A percentile compares a stretch with the other conserved stretches of the same genome.
Evolutionary conservation across 2,888 invertebrate genomes (phyloP).

Genomic region (Cynaeus angustus): DNA sequence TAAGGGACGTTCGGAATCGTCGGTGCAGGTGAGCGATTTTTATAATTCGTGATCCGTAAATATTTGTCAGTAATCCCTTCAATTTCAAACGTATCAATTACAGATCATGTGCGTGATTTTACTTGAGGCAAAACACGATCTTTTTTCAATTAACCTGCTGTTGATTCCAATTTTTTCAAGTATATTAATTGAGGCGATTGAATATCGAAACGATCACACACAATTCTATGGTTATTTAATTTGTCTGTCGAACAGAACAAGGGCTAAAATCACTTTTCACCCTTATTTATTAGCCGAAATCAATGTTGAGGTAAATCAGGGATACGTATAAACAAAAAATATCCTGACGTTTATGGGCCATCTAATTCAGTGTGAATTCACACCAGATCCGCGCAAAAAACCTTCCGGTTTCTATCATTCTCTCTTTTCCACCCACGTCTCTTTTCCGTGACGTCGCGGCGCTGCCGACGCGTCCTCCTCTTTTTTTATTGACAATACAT

Average conservation of each 20-base stretch:
- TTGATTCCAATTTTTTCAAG: slow-evolving; percentile 52
- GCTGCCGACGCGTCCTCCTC: slow-evolving; percentile 45
- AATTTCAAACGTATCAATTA: slow-evolving; percentile 50
- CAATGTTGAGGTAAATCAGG: slow-evolving; percentile 69
- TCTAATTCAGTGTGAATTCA: slow-evolving; percentile 66
- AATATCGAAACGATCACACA: slow-evolving; percentile 56
- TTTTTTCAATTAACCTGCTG: slow-evolving; percentile 49
- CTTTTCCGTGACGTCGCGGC: slow-evolving; percentile 19
- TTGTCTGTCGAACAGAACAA: slow-evolving; percentile 60
- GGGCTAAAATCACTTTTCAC: slow-evolving; percentile 65
- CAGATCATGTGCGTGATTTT: slow-evolving; percentile 49
- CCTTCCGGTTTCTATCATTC: slow-evolving; percentile 17
- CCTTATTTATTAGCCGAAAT: slow-evolving; percentile 69
- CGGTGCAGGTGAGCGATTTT: slow-evolving; percentile 39
- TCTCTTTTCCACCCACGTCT: slow-evolving; percentile 33
- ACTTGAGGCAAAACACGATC: slow-evolving; percentile 49
- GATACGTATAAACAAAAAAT: slow-evolving; percentile 62
- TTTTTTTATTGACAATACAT: slow-evolving; percentile 60
- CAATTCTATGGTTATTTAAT: slow-evolving; percentile 62
- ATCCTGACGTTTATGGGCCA: slow-evolving; percentile 68
- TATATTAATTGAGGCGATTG: slow-evolving; percentile 57
- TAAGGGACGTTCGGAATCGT: slow-evolving; percentile 26
- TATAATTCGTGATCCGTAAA: slow-evolving; percentile 48
- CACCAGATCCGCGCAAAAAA: slow-evolving; percentile 49
- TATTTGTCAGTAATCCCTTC: slow-evolving; percentile 46